Conservation (phyloP, 2,797 vertebrate species). For the Malurus splendens region DNA sequence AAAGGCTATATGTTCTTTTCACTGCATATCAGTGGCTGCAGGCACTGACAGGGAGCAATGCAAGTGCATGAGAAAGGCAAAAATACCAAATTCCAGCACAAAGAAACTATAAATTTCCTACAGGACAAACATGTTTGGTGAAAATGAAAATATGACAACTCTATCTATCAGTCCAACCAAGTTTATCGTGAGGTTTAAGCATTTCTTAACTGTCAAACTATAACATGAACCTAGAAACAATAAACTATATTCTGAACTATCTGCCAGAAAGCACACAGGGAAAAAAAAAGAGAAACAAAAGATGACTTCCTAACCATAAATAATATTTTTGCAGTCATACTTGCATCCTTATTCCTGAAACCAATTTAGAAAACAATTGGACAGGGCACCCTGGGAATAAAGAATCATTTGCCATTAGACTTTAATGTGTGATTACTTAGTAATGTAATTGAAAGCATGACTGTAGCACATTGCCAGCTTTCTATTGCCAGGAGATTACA, state of each 20-base stretch:
- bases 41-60: background rate
- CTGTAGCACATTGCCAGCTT: constrained; percentile 38
- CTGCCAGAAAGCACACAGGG: constrained; percentile 12
- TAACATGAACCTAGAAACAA: constrained; percentile 45
- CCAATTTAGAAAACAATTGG: constrained; percentile 68
- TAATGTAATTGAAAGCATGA: constrained; percentile 68
- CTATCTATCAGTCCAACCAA: constrained; percentile 46
- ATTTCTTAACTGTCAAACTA: constrained; percentile 50
- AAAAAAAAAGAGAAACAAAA: background rate
- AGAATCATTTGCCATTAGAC: constrained; percentile 66
- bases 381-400: constrained; percentile 53
- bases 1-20: background rate
- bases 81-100: background rate
- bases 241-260: constrained; percentile 31
- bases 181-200: constrained; percentile 40
- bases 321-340: constrained; percentile 58
- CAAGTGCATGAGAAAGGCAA: constrained; percentile 3
- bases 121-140: background rate
- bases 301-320: constrained; percentile 58
- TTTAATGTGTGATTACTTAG: constrained; percentile 68
- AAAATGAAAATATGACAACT: constrained; percentile 44
- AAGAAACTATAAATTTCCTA: constrained; percentile 39
- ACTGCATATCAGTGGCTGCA: background rate
- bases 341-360: constrained; percentile 63
- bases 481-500: constrained; percentile 61